phyloP scores from a whole-genome alignment of 2,888 invertebrate species.

The Bruchidius siliquastri region DNA sequence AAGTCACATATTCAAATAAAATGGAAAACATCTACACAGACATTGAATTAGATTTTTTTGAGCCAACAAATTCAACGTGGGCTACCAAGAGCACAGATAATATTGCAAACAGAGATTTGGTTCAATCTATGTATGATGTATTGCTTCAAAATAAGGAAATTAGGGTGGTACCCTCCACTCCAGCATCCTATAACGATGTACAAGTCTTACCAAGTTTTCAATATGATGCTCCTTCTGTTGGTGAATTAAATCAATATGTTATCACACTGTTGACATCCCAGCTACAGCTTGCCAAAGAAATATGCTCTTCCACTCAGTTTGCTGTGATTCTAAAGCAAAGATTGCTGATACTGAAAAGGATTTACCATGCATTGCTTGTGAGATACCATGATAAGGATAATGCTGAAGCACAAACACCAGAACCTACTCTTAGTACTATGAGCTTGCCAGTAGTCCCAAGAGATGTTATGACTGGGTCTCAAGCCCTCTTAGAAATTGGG shows the following conservation, averaged over 20 bases:
- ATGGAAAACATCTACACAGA: constrained; percentile 31
- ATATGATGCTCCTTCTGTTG: constrained; percentile 45
- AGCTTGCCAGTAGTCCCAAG: constrained; percentile 18
- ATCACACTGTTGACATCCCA: constrained; percentile 51
- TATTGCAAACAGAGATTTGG: constrained; percentile 52
- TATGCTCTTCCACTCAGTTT: constrained; percentile 56
- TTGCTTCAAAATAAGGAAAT: constrained; percentile 53
- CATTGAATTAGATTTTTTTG: constrained; percentile 51
- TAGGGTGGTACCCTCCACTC: constrained; percentile 38
- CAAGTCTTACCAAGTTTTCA: constrained; percentile 53
- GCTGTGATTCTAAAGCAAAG: constrained; percentile 53
- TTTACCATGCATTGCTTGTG: constrained; percentile 53
- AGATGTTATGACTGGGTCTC: constrained; percentile 42
- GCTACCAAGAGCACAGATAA: constrained; percentile 54
- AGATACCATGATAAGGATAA: constrained; percentile 50
- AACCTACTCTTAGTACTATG: constrained; percentile 15
- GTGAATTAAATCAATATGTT: constrained; percentile 54
- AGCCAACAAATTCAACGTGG: constrained; percentile 57
- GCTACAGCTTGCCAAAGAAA: constrained; percentile 51
- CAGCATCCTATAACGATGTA: constrained; percentile 40
- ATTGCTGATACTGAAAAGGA: constrained; percentile 53
- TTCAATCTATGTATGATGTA: constrained; percentile 52
- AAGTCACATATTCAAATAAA: not conserved
- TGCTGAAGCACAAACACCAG: constrained; percentile 13
- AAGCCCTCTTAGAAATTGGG: constrained; percentile 58